Base-by-base conservation (phyloP, 2,113 vertebrate genomes). In the Bos javanicus region DNA sequence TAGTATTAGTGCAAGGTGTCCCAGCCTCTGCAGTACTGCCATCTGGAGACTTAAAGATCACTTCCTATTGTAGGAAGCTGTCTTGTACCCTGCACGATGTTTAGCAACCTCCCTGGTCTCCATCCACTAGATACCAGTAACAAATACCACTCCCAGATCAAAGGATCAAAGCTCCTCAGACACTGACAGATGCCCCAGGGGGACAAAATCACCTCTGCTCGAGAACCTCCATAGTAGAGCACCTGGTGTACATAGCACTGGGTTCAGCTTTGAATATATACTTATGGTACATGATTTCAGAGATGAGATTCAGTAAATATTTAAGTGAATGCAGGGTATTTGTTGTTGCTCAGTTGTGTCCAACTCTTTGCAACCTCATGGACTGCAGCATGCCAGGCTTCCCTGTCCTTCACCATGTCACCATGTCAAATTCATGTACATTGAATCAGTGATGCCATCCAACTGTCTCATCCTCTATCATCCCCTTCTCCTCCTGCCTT, bases 11-110 rank as follows among this genome's bases (percentile, higher is more conserved):
- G 19, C 11, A 59, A 6, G 43, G 10, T 56, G 71, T 64, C 50
- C 19, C 33, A 60, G 21, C 1, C 2, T 74, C 2, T 13, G 8
- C 30, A 78, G 10, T 84, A 8, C 0, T 60, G 11, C 4, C 26
- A 82, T 52, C 60, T 43, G 30, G n/a, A 85, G 19, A 4, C 33
- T 56, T 83, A 10, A 74, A 52, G 36, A 21, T 19, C 25, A 39
- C 15, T 62, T 67, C 33, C 10, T 76, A 50, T 62, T 46, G 14
- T n/a, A 4, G 21, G 2, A 82, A 80, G 12, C 23, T 97, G 6
- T 16, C 39, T 15, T 83, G 21, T 62, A n/a, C 13, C 17, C 30
- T 36, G 19, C 10, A 36, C 10, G 9, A n/a, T 52, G 6, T 6
- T 56, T 10, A 85, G 6, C 16, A 81, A 9, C 28, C 85, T 46